A percentile compares a stretch with the other conserved stretches of the same genome.
These are phyloP conservation scores for Machimus rusticus DNA, from an alignment of 2,888 invertebrate species.

Conservation along the genomic window DNA sequence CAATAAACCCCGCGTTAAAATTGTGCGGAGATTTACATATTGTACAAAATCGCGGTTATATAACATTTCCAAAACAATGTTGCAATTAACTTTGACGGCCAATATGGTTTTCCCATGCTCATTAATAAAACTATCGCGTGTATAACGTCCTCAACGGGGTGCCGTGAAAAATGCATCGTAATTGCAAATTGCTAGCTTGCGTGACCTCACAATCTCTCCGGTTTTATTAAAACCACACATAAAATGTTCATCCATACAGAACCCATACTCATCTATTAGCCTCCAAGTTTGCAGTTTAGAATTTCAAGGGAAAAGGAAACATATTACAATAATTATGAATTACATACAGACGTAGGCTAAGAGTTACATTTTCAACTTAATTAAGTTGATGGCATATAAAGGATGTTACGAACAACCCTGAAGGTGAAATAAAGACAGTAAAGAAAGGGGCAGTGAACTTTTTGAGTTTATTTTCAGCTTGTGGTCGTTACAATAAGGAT, in stretches of 20 bases:
- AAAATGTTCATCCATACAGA: not conserved
- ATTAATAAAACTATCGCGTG: not conserved
- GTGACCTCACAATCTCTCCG: not conserved
- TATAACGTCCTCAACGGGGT: not conserved
- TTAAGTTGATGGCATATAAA: not conserved
- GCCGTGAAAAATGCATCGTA: not conserved
- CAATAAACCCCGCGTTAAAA: not conserved
- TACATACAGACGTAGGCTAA: not conserved
- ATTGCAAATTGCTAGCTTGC: not conserved
- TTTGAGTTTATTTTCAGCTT: not conserved
- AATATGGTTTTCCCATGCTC: not conserved
- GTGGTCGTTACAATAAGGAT: not conserved
- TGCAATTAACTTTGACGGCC: not conserved
- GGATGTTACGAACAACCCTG: not conserved
- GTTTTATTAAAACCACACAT: not conserved
- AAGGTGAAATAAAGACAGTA: not conserved
- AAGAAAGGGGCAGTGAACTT: not conserved
- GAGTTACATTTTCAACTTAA: not conserved
- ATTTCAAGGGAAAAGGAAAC: not conserved
- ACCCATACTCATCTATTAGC: not conserved
- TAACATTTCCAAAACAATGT: not conserved
- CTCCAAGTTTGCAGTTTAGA: not conserved
- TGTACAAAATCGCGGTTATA: not conserved
- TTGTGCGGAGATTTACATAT: not conserved
- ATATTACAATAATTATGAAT: not conserved